Evolutionary conservation across 2,888 invertebrate species (phyloP).

Genomic region (Bembecia ichneumoniformis): DNA sequence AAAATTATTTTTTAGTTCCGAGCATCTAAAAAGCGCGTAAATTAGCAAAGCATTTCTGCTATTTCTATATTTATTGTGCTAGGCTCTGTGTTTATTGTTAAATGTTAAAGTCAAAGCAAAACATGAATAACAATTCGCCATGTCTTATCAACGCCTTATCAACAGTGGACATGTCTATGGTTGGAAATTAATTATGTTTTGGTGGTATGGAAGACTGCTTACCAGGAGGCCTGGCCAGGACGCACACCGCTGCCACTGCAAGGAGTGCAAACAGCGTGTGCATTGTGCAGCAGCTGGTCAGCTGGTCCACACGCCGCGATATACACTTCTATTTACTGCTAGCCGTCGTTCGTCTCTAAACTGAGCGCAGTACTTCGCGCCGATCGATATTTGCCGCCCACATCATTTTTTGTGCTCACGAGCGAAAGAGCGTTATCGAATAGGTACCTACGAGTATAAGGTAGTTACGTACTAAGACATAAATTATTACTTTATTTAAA

Average conservation of each 20-base stretch:
- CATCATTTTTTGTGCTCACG: conserved; percentile 24
- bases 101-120: too few species aligned
- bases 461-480: too few species aligned
- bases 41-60: too few species aligned
- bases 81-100: too few species aligned
- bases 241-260: conserved; percentile 32
- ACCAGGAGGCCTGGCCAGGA: conserved; percentile 41
- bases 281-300: conserved; percentile 28
- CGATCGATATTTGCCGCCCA: conserved; percentile 66
- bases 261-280: conserved; percentile 31
- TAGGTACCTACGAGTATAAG: too few species aligned
- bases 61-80: too few species aligned
- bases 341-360: neutral
- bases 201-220: conserved; percentile 17
- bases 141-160: too few species aligned
- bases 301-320: conserved; percentile 6
- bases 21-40: too few species aligned
- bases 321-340: conserved; percentile 37
- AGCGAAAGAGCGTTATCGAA: neutral
- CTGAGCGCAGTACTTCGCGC: conserved; percentile 40
- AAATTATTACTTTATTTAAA: too few species aligned
- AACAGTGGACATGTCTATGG: too few species aligned
- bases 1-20: too few species aligned
- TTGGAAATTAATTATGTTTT: neutral
- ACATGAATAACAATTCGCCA: too few species aligned